These are phyloP conservation scores for Hydrocynus forskahlii DNA, from an alignment of 2,797 vertebrate species.

Conservation along the genomic window DNA sequence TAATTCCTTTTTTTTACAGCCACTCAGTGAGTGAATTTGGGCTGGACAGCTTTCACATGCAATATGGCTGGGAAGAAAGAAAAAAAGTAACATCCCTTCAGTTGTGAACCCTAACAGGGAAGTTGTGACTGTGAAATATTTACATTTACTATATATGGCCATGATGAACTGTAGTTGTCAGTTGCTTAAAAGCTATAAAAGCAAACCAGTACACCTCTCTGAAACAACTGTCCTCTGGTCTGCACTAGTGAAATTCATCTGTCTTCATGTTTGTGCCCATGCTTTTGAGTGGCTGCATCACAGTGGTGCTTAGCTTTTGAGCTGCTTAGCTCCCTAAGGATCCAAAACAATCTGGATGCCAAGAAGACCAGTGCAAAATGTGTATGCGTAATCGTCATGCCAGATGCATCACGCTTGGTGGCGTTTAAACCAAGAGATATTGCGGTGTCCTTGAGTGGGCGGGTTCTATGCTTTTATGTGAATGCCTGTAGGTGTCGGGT, in stretches of 20 bases:
- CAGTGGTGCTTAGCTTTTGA: conserved; percentile 51
- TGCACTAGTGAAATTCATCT: conserved; percentile 44
- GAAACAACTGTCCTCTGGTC: conserved; percentile 42
- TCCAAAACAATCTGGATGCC: conserved; percentile 36
- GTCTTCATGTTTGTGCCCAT: conserved; percentile 43
- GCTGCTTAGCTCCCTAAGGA: conserved; percentile 43
- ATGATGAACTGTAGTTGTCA: conserved; percentile 44
- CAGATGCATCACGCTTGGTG: conserved; percentile 13
- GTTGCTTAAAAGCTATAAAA: conserved; percentile 52
- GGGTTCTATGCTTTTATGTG: conserved; percentile 42
- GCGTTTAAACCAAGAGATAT: conserved; percentile 4
- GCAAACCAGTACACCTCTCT: conserved; percentile 47
- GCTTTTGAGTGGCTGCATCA: conserved; percentile 42
- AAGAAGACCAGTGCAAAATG: conserved; percentile 32
- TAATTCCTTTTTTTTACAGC: conserved; percentile 30
- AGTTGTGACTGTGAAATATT: conserved; percentile 54
- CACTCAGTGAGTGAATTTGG: conserved; percentile 40
- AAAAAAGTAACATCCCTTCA: conserved; percentile 39
- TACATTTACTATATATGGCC: conserved; percentile 51
- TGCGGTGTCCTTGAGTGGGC: neutral
- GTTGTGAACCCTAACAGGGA: conserved; percentile 53
- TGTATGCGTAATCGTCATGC: conserved; percentile 28
- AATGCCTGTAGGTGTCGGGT: conserved; percentile 66
- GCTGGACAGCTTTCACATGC: conserved; percentile 39
- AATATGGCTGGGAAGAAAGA: conserved; percentile 43